Base-by-base conservation (phyloP, 2,797 vertebrate species). In the Silurus lanzhouensis region DNA sequence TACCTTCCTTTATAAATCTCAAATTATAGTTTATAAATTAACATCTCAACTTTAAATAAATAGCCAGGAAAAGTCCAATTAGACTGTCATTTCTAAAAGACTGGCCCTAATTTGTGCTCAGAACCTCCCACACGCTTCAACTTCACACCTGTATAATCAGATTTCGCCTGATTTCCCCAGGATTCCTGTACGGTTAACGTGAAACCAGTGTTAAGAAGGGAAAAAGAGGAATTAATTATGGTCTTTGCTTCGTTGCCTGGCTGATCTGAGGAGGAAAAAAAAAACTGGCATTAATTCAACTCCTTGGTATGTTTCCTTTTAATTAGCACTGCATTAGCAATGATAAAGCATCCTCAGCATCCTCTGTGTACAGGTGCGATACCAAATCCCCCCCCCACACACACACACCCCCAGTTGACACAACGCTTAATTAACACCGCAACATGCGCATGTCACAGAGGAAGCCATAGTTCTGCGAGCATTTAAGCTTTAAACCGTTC, bases 241-340 rank as follows among this genome's bases (percentile, higher is more conserved):
- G 20, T 66, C 38, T 77, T n/a, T 48, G 70, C 70, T 76, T 74
- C 82, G 70, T 81, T 52, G 55, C 74, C 58, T 57, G 64, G 74
- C 72, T 25, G 25, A 85, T 83, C 81, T 83, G 86, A 81, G 67
- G 82, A 83, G 66, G 52, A 76, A 83, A 85, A 84, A 66, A 66
- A 52, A 82, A 83, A 85, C 85, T 83, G 89, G 83, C 89, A 91
- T 92, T 92, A 91, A 89, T 91, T 92, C 86, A 85, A 86, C 90
- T 88, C 87, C 92, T 92, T 89, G 90, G 70, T 86, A 82, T 76
- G 84, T 84, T 87, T 91, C 88, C 87, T 89, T 91, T 90, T 93
- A 93, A 95, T 95, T 93, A 94, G 93, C 91, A 84, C 92, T 89
- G 91, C 91, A 93, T 94, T 93, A 92, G 90, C 91, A 93, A 90